A percentile compares a stretch with the other conserved stretches of the same genome.
Evolutionary conservation across 2,113 vertebrate genomes (phyloP).

Genomic region (Cathartes aura): DNA sequence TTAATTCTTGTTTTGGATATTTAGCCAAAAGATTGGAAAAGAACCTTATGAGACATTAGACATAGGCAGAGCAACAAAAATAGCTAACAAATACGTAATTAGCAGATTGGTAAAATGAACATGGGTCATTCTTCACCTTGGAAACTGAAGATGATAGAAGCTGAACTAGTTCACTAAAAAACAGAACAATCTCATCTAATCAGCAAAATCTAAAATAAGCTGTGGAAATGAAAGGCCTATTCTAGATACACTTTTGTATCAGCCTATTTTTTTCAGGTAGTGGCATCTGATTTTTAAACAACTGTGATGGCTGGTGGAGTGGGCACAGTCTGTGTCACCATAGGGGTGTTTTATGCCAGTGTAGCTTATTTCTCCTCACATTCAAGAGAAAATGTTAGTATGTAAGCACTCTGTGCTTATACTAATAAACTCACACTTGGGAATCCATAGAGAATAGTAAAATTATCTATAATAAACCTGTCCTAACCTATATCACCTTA

Average conservation of each 20-base stretch:
- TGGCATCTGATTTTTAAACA: not conserved
- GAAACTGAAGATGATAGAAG: not conserved
- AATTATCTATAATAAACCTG: not conserved
- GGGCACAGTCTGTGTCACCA: not conserved
- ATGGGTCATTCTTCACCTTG: not conserved
- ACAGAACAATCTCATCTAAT: not conserved
- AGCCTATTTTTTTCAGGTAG: not conserved
- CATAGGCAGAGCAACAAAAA: not conserved
- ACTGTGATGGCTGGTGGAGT: not conserved
- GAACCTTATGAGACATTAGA: not conserved
- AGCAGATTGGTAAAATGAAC: not conserved
- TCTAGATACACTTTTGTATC: not conserved
- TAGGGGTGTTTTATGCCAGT: not conserved
- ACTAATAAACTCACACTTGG: not conserved
- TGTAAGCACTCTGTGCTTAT: not conserved
- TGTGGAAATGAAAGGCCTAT: not conserved
- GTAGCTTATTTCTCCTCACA: not conserved
- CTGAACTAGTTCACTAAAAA: not conserved
- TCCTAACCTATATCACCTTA: not conserved
- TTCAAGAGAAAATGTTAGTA: not conserved
- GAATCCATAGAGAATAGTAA: not conserved
- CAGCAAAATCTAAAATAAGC: not conserved
- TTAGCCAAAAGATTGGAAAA: not conserved
- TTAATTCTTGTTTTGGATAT: not conserved
- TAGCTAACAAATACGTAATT: not conserved